Base-by-base conservation (phyloP, 2,113 vertebrate species). In the Lagopus muta region DNA sequence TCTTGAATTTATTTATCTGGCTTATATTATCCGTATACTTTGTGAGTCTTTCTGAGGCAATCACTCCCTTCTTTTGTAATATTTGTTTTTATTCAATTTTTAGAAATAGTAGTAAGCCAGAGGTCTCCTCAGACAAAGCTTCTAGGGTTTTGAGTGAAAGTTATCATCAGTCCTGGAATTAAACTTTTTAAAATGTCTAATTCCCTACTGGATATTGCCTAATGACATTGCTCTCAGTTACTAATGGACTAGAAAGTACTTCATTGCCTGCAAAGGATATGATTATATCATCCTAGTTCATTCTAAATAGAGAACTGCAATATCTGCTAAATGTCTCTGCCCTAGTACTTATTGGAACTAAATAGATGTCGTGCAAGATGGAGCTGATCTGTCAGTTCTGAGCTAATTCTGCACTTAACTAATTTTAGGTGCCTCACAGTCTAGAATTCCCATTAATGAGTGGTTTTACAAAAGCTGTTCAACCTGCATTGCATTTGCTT, bases 211-310 rank as follows among this genome's bases (percentile, higher is more conserved):
- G 55, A 76, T 77, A 58, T 71, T 82, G 7, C 76, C 67, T 95
- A 91, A 95, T 89, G 96, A 88, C 85, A 82, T 90, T 3, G 14
- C 89, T 94, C 79, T 94, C 85, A n/a, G 34, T 82, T 91, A 64
- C 90, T 96, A 94, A 96, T 95, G 93, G 92, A 89, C 82, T 91
- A 86, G 79, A 94, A 95, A 95, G 88, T 42, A 76, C 71, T 92
- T 88, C 54, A 70, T 76, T 2, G 55, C 75, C 85, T 91, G 91
- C 90, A 89, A 89, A 94, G 85, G 50, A 62, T 82, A 64, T 34
- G 82, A 91, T 95, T 95, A 95, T 88, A 88, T 96, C 94, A 95
- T 93, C 42, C 45, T 21, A 54, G 24, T 40, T 77, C 72, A 77
- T 74, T 66, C 85, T 95, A 85, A 94, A 82, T 47, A 82, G 72